Evolutionary conservation across 1,140 invertebrate genomes (phyloP), one percentile per base, ranked within the genome.

Genomic region (Drosophila triauraria): DNA sequence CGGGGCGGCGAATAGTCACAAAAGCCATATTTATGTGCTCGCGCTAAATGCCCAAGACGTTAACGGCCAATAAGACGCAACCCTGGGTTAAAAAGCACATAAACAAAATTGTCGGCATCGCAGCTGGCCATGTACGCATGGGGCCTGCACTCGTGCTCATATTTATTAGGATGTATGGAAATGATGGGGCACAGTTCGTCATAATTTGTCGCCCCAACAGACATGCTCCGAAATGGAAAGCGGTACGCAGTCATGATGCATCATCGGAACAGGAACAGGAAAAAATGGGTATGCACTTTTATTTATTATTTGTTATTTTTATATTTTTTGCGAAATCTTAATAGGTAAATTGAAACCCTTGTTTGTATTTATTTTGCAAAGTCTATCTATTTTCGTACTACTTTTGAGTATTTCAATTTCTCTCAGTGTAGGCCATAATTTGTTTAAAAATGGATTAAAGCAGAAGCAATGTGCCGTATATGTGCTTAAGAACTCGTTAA

Each of bases 81-180:
- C 80, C 69, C 75, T 83, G 76, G 79, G 74, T 70, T 75, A 75
- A 83, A 83, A 79, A 50, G 75, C 70, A 64, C 70, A 82, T 83
- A 83, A 83, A 83, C 59, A 75, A 79, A 60, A 47, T 47, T 71
- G 69, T 46, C 27, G 56, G 25, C 63, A 61, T 30, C 53, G 50
- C 58, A 74, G 54, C 38, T 78, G 79, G 27, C 65, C 59, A 72
- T 63, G 27, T 32, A 38, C 13, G 38, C 25, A 35, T 17, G 13
- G 30, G 38, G 15, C 47, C 15, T 12, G 32, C 56, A 50, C 43
- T 46, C 44, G 44, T 20, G 32, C 25, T 30, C 53, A 56, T 67
- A 65, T 54, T 42, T 61, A 50, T 46, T 42, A 71, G 51, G 32
- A 27, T 78, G 60, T 20, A 58, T 53, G 63, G 25, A 56, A 85